These are phyloP conservation scores for Eueides isabella DNA, from an alignment of 1,140 invertebrate species.

Conservation along the genomic window DNA sequence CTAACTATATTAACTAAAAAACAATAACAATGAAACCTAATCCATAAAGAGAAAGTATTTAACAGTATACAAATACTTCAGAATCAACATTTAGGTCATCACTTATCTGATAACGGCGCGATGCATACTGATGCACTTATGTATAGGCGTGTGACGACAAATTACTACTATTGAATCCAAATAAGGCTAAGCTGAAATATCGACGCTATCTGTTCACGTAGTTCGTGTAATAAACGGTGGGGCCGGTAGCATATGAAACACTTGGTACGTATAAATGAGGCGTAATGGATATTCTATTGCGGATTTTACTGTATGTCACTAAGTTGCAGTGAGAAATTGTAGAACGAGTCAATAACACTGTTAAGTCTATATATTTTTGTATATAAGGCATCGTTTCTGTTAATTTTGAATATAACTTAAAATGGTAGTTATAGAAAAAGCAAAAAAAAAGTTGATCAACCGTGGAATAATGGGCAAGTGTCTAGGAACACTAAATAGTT, in stretches of 20 bases:
- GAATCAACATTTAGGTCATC: constrained; percentile 21
- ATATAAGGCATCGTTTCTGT: not conserved
- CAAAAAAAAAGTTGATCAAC: no score
- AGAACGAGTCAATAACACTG: not conserved
- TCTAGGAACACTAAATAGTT: no score
- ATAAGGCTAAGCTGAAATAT: constrained; percentile 23
- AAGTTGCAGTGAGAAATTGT: not conserved
- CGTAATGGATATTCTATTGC: not conserved
- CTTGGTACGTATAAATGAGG: not conserved
- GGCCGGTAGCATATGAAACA: constrained; percentile 2
- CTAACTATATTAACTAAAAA: not conserved
- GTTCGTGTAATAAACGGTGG: constrained; percentile 8
- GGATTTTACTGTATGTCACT: not conserved
- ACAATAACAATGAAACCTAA: constrained; percentile 21
- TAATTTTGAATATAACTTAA: no score
- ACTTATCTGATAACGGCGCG: constrained; percentile 25
- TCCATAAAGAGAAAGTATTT: constrained; percentile 22
- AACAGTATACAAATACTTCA: constrained; percentile 17
- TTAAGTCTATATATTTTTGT: not conserved
- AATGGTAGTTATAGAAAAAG: no score
- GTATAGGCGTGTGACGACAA: constrained; percentile 16
- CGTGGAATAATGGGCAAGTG: no score
- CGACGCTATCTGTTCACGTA: constrained; percentile 25
- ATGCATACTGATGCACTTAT: constrained; percentile 21
- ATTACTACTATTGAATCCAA: constrained; percentile 20